Conservation (phyloP, 2,888 invertebrate genomes). For the Napeogenes sylphis region DNA sequence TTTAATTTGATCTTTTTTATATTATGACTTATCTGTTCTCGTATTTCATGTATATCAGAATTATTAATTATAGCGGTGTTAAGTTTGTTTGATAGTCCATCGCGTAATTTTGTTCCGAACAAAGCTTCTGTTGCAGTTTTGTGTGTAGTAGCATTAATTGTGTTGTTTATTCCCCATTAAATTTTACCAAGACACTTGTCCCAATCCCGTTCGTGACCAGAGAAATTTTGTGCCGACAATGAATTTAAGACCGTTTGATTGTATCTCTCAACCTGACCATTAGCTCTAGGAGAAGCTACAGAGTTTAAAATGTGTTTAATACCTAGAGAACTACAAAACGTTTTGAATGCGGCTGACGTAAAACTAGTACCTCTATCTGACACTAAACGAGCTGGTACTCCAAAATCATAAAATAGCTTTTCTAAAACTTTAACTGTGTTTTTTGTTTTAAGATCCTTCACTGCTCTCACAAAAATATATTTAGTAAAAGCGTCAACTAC, state of each 20-base stretch:
- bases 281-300: conserved; percentile 28
- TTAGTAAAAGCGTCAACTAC: too few species aligned
- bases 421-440: too few species aligned
- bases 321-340: conserved; percentile 36
- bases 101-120: conserved; percentile 28
- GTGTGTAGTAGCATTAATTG: conserved; percentile 22
- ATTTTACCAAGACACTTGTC: conserved; percentile 24
- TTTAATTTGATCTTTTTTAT: too few species aligned
- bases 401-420: too few species aligned
- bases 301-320: conserved; percentile 36
- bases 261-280: conserved; percentile 38
- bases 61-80: too few species aligned
- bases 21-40: too few species aligned
- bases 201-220: conserved; percentile 17
- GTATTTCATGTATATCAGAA: too few species aligned
- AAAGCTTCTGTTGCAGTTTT: conserved; percentile 37
- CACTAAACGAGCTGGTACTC: conserved; percentile 35
- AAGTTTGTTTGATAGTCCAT: too few species aligned
- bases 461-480: too few species aligned
- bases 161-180: conserved; percentile 27
- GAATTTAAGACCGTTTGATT: conserved; percentile 20
- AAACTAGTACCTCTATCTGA: conserved; percentile 50
- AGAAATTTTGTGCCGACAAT: conserved; percentile 12
- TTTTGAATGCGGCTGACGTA: conserved; percentile 42
- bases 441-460: too few species aligned